Conservation (phyloP, 1,140 invertebrate genomes). For the Caenorhabditis briggsae region DNA sequence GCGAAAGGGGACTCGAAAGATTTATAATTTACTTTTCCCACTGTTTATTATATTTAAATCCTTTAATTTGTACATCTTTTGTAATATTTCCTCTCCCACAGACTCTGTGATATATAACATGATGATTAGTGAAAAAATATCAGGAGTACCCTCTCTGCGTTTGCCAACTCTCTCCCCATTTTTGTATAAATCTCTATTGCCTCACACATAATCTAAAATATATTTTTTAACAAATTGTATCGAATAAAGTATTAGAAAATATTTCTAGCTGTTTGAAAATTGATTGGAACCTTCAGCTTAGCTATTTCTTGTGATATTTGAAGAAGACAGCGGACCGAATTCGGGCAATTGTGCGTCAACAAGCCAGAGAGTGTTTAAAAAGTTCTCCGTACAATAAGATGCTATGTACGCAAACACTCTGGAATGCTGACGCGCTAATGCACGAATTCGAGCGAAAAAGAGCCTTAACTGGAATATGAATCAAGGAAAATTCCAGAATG, state of each 20-base stretch:
- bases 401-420: no score
- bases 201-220: constrained; percentile 9
- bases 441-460: no score
- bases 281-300: no score
- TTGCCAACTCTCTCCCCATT: constrained; percentile 6
- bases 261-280: no score
- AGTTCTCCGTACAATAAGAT: no score
- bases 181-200: not conserved
- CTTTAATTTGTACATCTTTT: not conserved
- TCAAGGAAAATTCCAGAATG: constrained; percentile 6
- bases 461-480: no score
- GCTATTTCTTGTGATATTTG: no score
- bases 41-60: not conserved
- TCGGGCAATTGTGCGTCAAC: no score
- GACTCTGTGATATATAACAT: constrained; percentile 21
- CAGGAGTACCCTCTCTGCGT: not conserved
- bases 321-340: no score
- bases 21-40: not conserved
- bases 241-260: no score
- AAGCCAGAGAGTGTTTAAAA: no score
- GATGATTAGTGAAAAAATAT: constrained; percentile 1
- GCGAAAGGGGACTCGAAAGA: not conserved
- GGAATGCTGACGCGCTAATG: no score
- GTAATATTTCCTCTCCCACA: not conserved
- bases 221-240: not conserved